phyloP scores from a whole-genome alignment of 1,140 invertebrate species.

The Sesamia nonagrioides region DNA sequence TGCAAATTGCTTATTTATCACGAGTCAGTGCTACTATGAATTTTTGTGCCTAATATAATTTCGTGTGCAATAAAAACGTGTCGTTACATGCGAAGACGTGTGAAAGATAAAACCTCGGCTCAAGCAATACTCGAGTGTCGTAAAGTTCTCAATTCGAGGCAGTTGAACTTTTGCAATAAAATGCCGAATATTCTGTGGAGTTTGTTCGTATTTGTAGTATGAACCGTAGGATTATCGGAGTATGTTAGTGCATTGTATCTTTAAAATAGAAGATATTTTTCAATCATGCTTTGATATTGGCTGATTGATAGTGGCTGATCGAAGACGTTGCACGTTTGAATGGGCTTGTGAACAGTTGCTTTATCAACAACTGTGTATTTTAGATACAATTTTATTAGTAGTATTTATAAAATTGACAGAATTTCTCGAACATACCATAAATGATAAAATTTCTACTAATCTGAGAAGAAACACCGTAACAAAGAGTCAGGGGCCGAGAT shows the following conservation, averaged over 20 bases:
- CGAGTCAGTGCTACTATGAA: neutral
- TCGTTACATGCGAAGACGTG: constrained; percentile 34
- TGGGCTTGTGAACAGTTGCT: neutral
- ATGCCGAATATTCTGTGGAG: constrained; percentile 19
- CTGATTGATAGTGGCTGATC: neutral
- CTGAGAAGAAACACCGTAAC: too few species aligned
- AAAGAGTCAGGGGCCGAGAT: too few species aligned
- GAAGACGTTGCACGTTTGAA: neutral
- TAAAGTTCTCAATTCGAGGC: constrained; percentile 40
- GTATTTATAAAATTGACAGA: too few species aligned
- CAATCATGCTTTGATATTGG: neutral
- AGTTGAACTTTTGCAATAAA: constrained; percentile 47
- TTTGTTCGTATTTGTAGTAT: constrained; percentile 11
- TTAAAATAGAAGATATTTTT: neutral
- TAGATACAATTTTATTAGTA: too few species aligned
- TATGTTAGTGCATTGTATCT: neutral
- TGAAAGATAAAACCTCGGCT: constrained; percentile 31
- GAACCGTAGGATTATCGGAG: neutral
- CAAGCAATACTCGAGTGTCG: constrained; percentile 14
- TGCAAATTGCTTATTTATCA: neutral
- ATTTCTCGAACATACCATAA: too few species aligned
- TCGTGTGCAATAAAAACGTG: constrained; percentile 25
- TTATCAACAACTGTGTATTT: too few species aligned
- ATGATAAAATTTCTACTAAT: too few species aligned
- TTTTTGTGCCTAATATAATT: constrained; percentile 16